These are phyloP conservation scores for Centroberyx gerrardi DNA, from an alignment of 2,797 vertebrate species.

Conservation along the genomic window DNA sequence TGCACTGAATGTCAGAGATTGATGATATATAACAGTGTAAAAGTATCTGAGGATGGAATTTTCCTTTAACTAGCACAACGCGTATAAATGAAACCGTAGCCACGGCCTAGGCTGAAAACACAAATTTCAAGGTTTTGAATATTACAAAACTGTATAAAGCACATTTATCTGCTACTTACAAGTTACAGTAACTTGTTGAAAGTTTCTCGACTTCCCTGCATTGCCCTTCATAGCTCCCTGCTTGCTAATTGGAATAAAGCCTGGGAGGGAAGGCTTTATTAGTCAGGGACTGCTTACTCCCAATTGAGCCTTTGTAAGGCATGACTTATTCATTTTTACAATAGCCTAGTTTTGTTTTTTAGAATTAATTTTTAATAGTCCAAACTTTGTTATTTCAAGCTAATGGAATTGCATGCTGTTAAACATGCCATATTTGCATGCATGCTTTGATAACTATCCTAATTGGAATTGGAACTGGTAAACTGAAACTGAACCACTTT, in stretches of 20 bases:
- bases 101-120: slow-evolving; percentile 3
- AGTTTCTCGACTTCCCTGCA: background rate
- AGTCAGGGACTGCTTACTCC: slow-evolving; percentile 17
- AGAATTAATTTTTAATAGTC: background rate
- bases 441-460: background rate
- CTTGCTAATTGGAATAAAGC: slow-evolving; percentile 28
- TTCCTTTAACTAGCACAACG: too few relatives aligned
- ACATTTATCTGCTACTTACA: background rate
- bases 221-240: slow-evolving; percentile 3
- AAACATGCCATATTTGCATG: background rate
- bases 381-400: background rate
- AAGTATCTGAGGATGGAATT: too few relatives aligned
- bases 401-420: background rate
- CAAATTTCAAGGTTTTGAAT: slow-evolving; percentile 9
- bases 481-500: too few relatives aligned
- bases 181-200: background rate
- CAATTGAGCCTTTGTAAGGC: slow-evolving; percentile 13
- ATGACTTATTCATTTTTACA: background rate
- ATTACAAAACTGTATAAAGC: slow-evolving; percentile 18
- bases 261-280: slow-evolving; percentile 19
- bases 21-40: background rate
- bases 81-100: too few relatives aligned
- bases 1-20: too few relatives aligned
- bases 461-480: background rate
- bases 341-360: background rate